Evolutionary conservation across 2,113 vertebrate genomes (phyloP).

Genomic region (Candoia aspera): DNA sequence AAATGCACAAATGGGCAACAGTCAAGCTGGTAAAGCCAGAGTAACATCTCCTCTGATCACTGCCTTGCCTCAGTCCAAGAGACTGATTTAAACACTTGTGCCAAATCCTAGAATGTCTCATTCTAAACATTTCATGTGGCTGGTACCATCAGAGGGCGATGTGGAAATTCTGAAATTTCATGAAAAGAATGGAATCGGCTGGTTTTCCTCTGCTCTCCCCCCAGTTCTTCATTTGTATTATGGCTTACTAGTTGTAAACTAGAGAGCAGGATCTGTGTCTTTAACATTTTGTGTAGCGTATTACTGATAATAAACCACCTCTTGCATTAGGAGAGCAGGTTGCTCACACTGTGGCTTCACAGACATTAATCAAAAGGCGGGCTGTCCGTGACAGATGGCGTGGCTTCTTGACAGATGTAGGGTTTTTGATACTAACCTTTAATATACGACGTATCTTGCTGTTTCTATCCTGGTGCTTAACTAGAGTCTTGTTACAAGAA

Average conservation of each 20-base stretch:
- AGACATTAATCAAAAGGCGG: background rate
- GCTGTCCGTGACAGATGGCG: background rate
- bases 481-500: background rate
- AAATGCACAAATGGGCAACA: too few relatives aligned
- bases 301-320: background rate
- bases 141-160: background rate
- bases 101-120: background rate
- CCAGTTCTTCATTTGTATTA: background rate
- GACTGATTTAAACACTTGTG: background rate
- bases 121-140: background rate
- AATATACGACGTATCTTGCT: background rate
- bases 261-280: background rate
- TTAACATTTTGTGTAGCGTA: background rate
- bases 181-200: too few relatives aligned
- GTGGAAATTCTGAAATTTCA: background rate
- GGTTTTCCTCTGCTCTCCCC: background rate
- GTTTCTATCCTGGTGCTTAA: background rate
- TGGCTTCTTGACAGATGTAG: background rate
- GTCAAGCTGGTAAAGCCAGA: too few relatives aligned
- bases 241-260: background rate
- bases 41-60: background rate
- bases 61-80: background rate
- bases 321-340: background rate
- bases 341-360: background rate
- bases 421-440: background rate